These are phyloP conservation scores for Barypeithes pellucidus DNA, from an alignment of 2,888 invertebrate genomes.

Conservation along the genomic window DNA sequence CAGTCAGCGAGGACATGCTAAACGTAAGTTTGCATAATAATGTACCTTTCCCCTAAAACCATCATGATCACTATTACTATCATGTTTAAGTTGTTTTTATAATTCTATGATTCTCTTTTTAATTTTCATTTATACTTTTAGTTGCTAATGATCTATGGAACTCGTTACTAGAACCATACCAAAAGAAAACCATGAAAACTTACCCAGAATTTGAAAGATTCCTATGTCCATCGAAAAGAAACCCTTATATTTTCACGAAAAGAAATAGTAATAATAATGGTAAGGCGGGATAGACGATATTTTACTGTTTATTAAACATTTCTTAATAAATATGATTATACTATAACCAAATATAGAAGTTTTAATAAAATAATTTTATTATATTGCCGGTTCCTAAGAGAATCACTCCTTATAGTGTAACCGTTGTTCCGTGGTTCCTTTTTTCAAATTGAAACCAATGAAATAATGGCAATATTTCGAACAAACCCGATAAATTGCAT, in stretches of 20 bases:
- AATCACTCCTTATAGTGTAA: too few relatives aligned
- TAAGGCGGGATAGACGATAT: neutral
- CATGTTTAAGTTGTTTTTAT: neutral
- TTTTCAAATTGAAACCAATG: too few relatives aligned
- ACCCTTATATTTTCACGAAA: conserved; percentile 71
- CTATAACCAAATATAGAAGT: neutral
- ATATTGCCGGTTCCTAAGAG: too few relatives aligned
- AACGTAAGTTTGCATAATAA: conserved; percentile 68
- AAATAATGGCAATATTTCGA: too few relatives aligned
- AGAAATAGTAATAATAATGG: conserved; percentile 59
- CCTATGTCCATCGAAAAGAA: conserved; percentile 70
- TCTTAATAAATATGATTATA: too few relatives aligned
- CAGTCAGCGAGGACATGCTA: conserved; percentile 76
- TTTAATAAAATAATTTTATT: neutral
- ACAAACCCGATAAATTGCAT: too few relatives aligned
- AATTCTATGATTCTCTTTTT: neutral
- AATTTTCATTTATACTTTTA: too few relatives aligned
- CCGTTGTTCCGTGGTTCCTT: too few relatives aligned
- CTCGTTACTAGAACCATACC: conserved; percentile 74
- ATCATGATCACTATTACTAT: too few relatives aligned
- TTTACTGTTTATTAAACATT: neutral
- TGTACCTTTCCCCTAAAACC: neutral
- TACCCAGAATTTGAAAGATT: conserved; percentile 65
- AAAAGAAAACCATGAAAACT: conserved; percentile 68
- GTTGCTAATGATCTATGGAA: conserved; percentile 77